Conservation (phyloP, 1,140 invertebrate genomes). For the Nephila pilipes region DNA sequence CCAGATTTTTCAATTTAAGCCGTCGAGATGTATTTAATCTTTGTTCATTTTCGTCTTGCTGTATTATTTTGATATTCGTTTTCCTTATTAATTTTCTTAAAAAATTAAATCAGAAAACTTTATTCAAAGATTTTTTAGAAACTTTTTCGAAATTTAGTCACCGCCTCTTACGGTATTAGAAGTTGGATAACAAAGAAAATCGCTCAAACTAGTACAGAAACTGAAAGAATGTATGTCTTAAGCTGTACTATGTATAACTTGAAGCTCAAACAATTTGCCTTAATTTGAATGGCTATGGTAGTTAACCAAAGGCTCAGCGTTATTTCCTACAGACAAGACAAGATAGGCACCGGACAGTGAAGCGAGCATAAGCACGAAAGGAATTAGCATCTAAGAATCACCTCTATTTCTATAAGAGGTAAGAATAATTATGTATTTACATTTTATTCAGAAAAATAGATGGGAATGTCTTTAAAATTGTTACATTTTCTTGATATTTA, state of each 20-base stretch:
- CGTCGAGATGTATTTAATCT: too few species aligned
- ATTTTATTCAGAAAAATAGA: background rate
- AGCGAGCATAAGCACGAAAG: background rate
- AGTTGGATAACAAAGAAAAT: background rate
- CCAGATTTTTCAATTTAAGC: too few species aligned
- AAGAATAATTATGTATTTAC: background rate
- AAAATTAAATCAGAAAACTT: too few species aligned
- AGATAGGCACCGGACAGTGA: background rate
- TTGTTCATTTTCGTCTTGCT: too few species aligned
- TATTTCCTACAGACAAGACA: constrained; percentile 3
- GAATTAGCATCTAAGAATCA: background rate
- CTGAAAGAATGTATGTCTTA: background rate
- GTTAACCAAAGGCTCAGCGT: constrained; percentile 3
- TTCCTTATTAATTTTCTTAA: too few species aligned
- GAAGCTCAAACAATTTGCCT: constrained; percentile 47
- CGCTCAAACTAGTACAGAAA: background rate
- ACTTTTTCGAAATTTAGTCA: background rate
- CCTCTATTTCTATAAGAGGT: background rate
- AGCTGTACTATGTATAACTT: background rate
- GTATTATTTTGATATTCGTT: too few species aligned
- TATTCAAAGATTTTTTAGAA: too few species aligned
- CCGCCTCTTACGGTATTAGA: background rate
- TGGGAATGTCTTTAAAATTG: too few species aligned
- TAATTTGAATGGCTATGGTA: constrained; percentile 8
- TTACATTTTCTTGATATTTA: too few species aligned